Percentiles rank a stretch among this genome's conserved stretches.
These are phyloP conservation scores for Anarhynchus alexandrinus DNA, from an alignment of 2,113 vertebrate genomes.

Conservation along the genomic window DNA sequence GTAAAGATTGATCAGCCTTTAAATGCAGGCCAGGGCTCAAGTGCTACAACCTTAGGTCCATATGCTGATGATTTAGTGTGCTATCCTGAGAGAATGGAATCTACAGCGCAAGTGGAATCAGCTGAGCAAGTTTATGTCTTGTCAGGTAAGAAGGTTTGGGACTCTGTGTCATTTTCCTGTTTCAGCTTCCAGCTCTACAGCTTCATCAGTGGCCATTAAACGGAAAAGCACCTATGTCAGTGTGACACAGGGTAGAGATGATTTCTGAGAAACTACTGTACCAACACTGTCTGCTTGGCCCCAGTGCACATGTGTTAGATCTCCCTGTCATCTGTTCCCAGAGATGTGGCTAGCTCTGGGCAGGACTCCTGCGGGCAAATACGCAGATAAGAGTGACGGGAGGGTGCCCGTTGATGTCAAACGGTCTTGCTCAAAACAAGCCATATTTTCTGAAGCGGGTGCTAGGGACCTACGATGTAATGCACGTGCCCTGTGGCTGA, in stretches of 20 bases:
- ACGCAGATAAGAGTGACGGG: neutral
- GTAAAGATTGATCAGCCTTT: slow-evolving; percentile 24
- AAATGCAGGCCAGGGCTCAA: neutral
- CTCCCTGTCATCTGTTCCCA: neutral
- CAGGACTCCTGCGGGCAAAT: neutral
- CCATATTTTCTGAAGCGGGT: neutral
- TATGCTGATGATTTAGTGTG: neutral
- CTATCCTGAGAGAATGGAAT: neutral
- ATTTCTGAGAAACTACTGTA: neutral
- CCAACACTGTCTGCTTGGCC: neutral
- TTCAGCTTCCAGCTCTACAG: neutral
- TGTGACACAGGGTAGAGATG: neutral
- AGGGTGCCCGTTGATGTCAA: neutral
- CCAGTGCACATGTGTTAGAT: neutral
- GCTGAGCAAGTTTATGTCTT: slow-evolving; percentile 41
- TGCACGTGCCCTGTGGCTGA: neutral
- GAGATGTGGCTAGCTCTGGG: neutral
- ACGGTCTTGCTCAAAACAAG: neutral
- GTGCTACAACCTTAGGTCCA: neutral
- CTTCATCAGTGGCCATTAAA: neutral
- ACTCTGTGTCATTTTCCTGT: neutral
- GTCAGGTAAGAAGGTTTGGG: slow-evolving; percentile 53
- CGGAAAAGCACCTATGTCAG: neutral
- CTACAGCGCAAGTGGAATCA: neutral
- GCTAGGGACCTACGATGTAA: neutral